phyloP scores from a whole-genome alignment of 2,113 vertebrate genomes.

The Halcyon malimbica region DNA sequence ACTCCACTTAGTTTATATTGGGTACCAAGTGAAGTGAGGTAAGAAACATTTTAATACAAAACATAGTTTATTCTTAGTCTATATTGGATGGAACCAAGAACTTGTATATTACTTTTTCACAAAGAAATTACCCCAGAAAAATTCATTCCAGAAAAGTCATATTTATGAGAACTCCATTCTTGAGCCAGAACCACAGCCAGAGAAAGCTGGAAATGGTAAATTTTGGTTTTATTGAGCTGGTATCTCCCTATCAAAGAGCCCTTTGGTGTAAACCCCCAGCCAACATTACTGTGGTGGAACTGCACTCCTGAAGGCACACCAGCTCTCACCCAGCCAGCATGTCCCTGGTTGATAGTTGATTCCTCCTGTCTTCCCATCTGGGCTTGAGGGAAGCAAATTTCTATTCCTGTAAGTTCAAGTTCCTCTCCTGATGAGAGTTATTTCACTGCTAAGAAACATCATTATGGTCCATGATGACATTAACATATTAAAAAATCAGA shows the following conservation, averaged over 20 bases:
- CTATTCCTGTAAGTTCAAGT: background rate
- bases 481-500: background rate
- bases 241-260: background rate
- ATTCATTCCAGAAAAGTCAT: background rate
- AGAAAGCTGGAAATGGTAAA: background rate
- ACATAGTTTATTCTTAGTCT: background rate
- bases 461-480: background rate
- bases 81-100: background rate
- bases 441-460: background rate
- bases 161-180: background rate
- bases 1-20: background rate
- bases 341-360: fast-evolving
- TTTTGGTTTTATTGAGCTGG: background rate
- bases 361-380: background rate
- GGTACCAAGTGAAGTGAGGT: fast-evolving
- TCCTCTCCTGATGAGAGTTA: background rate
- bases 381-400: background rate
- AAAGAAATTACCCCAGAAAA: background rate
- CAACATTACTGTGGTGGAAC: background rate
- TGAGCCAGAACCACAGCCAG: background rate
- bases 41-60: background rate
- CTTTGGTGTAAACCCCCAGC: background rate
- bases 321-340: background rate
- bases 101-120: background rate
- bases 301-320: fast-evolving